These are phyloP conservation scores for Dermolepida albohirtum DNA, from an alignment of 2,888 invertebrate species.

Conservation along the genomic window DNA sequence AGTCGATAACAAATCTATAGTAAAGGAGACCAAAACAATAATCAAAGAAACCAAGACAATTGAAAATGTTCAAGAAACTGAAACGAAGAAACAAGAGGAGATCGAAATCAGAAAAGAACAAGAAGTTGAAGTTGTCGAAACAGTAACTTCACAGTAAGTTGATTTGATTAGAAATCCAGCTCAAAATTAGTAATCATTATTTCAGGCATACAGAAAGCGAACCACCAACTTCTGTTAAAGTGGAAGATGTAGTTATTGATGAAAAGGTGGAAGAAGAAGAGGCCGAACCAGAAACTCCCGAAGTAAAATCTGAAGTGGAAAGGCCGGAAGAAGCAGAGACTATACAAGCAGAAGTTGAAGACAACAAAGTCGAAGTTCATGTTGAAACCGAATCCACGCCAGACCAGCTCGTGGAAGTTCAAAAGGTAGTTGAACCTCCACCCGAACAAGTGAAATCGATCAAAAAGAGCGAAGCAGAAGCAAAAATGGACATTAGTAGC, in stretches of 20 bases:
- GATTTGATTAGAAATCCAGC: too few species aligned
- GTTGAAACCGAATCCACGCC: slow-evolving; percentile 10
- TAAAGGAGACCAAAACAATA: slow-evolving; percentile 27
- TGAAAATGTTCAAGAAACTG: slow-evolving; percentile 17
- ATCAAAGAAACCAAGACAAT: slow-evolving; percentile 27
- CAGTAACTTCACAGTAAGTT: slow-evolving; percentile 37
- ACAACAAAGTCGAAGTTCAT: background rate
- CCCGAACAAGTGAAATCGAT: slow-evolving; percentile 40
- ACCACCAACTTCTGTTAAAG: too few species aligned
- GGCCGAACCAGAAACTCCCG: too few species aligned
- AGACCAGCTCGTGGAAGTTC: slow-evolving; percentile 8
- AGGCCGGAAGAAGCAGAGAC: too few species aligned
- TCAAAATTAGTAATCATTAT: background rate
- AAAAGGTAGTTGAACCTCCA: slow-evolving; percentile 22
- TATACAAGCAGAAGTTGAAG: too few species aligned
- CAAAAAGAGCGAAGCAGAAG: slow-evolving; percentile 24
- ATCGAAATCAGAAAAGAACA: background rate
- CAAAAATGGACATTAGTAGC: slow-evolving; percentile 35
- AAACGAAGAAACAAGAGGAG: slow-evolving; percentile 4
- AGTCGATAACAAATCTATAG: slow-evolving; percentile 25
- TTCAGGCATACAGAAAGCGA: too few species aligned
- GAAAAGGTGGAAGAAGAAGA: too few species aligned
- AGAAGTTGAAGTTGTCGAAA: slow-evolving; percentile 8
- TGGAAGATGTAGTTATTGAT: too few species aligned
- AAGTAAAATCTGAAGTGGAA: too few species aligned